Base-by-base conservation (phyloP, 2,797 vertebrate species). In the Coilia nasus region DNA sequence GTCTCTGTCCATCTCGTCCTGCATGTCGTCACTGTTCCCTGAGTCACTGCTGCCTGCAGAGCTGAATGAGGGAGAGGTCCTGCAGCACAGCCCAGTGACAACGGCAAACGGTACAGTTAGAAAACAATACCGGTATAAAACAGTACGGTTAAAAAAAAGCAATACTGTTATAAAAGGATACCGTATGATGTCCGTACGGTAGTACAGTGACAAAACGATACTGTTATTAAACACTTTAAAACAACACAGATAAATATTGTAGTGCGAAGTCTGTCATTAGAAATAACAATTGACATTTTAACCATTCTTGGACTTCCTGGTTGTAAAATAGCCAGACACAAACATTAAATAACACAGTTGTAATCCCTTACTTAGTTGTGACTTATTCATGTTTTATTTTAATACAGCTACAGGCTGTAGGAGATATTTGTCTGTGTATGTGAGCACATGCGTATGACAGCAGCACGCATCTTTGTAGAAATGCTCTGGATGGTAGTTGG, bases 41-140 rank as follows among this genome's bases (percentile, higher is more conserved):
- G 98, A 99, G 96, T 99, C 98, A 0, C 97, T 99, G 96, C 98
- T 99, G 92, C 97, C 97, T 91, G 96, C 95, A 0, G 98, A 99
- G 93, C 97, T 98, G 92, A 96, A 88, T 60, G 98, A 98, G 0
- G 98, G 97, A 17, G 98, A 98, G 89, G 96, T 96, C 95, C 97
- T 97, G 92, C 97, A 97, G 0, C 15, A 35, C 35, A 41, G 35
- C 35, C 35, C 35, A 41, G 35, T 5, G 5, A 41, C 35, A 41
- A 41, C 35, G 5, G 35, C 35, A 41, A 41, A 41, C 35, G 35
- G 35, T 41, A 41, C 35, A 41, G 35, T 41, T 41, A 41, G 35
- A 41, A 41, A 41, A 41, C 35, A 41, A 41, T 5, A 41, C 35
- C 2, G 35, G 2, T 41, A 41, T 41, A 41, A 31, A 31, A 35